These are phyloP conservation scores for Trilocha varians DNA, from an alignment of 2,888 invertebrate species.

Conservation along the genomic window DNA sequence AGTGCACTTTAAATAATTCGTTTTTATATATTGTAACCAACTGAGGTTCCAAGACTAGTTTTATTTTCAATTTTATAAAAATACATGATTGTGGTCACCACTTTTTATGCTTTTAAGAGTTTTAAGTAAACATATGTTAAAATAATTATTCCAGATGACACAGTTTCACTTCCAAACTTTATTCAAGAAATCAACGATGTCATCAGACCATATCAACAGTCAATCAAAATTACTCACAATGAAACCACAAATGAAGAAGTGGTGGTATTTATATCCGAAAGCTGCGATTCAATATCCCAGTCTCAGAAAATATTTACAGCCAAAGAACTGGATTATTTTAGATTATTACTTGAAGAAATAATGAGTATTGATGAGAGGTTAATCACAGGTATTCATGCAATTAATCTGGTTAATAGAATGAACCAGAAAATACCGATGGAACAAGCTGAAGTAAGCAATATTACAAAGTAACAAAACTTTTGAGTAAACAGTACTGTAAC, in stretches of 20 bases:
- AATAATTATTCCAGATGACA: conserved; percentile 26
- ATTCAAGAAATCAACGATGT: conserved; percentile 46
- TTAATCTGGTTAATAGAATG: conserved; percentile 49
- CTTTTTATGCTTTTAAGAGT: too few relatives aligned
- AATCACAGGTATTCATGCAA: conserved; percentile 47
- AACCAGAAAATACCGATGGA: conserved; percentile 14
- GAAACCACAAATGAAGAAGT: conserved; percentile 49
- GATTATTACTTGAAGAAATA: conserved; percentile 51
- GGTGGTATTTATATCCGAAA: conserved; percentile 47
- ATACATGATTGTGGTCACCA: too few relatives aligned
- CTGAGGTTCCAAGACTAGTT: too few relatives aligned
- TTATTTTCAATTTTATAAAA: too few relatives aligned
- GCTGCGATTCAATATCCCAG: conserved; percentile 51
- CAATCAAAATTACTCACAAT: conserved; percentile 48
- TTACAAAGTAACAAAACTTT: neutral
- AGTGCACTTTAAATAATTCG: too few relatives aligned
- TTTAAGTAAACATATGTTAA: neutral
- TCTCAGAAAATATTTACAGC: conserved; percentile 49
- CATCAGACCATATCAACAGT: conserved; percentile 46
- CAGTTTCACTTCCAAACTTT: conserved; percentile 28
- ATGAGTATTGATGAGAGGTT: conserved; percentile 52
- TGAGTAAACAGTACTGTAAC: neutral
- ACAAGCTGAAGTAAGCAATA: conserved; percentile 36
- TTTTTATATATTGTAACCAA: too few relatives aligned
- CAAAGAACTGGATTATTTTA: conserved; percentile 53